phyloP scores from a whole-genome alignment of 2,113 vertebrate genomes.

The Atractosteus spatula region DNA sequence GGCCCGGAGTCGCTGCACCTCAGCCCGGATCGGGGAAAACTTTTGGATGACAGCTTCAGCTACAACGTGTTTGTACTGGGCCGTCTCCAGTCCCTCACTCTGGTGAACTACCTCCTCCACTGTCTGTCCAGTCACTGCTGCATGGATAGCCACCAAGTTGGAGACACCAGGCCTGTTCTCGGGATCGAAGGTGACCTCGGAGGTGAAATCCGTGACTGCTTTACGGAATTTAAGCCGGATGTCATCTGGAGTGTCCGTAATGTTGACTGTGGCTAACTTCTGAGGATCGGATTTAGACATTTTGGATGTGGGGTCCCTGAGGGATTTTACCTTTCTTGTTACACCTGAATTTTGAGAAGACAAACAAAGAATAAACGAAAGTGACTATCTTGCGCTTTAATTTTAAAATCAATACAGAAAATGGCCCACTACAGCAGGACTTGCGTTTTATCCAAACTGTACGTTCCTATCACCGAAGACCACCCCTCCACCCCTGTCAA shows the following conservation, averaged over 20 bases:
- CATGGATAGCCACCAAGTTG: slow-evolving; percentile 84
- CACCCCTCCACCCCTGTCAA: no score
- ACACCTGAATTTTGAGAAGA: slow-evolving; percentile 56
- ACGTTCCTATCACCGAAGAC: no score
- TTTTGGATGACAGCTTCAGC: slow-evolving; percentile 81
- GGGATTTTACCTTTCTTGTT: slow-evolving; percentile 85
- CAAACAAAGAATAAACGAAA: background rate
- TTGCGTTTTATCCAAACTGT: no score
- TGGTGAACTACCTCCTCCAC: slow-evolving; percentile 70
- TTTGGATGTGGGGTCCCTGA: slow-evolving; percentile 82
- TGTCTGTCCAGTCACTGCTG: slow-evolving; percentile 61
- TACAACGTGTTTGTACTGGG: slow-evolving; percentile 82
- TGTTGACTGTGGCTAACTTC: slow-evolving; percentile 72
- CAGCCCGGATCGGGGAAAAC: slow-evolving; percentile 76
- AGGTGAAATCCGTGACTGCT: slow-evolving; percentile 90
- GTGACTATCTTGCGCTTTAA: background rate
- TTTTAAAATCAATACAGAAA: no score
- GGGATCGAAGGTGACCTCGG: slow-evolving; percentile 87
- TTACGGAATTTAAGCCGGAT: slow-evolving; percentile 84
- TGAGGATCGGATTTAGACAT: slow-evolving; percentile 96
- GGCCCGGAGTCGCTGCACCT: slow-evolving; percentile 73
- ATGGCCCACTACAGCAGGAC: no score
- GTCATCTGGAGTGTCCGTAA: slow-evolving; percentile 83
- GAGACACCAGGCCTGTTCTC: slow-evolving; percentile 77
- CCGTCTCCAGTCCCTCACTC: slow-evolving; percentile 76